Conservation (phyloP, 2,888 invertebrate genomes). For the Melieria crassipennis region DNA sequence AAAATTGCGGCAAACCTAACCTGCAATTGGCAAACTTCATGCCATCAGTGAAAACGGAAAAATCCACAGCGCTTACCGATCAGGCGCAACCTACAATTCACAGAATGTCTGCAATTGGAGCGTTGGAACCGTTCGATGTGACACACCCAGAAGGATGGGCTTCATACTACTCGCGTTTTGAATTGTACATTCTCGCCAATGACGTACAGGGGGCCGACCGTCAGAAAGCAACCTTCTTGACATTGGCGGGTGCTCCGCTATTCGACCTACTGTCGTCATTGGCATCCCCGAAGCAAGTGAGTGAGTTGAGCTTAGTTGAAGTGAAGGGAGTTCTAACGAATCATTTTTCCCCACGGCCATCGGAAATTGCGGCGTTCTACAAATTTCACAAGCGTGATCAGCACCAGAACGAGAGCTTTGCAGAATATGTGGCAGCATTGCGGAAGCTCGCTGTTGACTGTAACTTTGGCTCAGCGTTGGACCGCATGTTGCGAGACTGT, state of each 20-base stretch:
- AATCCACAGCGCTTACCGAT: neutral
- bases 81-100: neutral
- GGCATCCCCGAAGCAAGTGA: constrained; percentile 38
- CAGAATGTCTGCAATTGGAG: neutral
- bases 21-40: too few species aligned
- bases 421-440: constrained; percentile 36
- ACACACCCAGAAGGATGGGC: neutral
- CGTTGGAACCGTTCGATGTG: constrained; percentile 6
- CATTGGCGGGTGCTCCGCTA: constrained; percentile 33
- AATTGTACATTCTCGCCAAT: neutral
- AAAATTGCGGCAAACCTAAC: too few species aligned
- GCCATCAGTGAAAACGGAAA: too few species aligned
- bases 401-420: constrained; percentile 30
- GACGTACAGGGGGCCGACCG: constrained; percentile 3
- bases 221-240: neutral
- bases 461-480: constrained; percentile 34
- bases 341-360: constrained; percentile 37
- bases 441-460: constrained; percentile 34
- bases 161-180: neutral
- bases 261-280: constrained; percentile 42
- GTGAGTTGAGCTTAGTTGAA: constrained; percentile 33
- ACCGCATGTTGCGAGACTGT: constrained; percentile 39
- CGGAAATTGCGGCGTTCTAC: constrained; percentile 34
- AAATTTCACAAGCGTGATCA: constrained; percentile 38
- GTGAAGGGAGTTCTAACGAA: constrained; percentile 36